These are phyloP conservation scores for Sprattus sprattus DNA, from an alignment of 2,113 vertebrate genomes.

Conservation along the genomic window DNA sequence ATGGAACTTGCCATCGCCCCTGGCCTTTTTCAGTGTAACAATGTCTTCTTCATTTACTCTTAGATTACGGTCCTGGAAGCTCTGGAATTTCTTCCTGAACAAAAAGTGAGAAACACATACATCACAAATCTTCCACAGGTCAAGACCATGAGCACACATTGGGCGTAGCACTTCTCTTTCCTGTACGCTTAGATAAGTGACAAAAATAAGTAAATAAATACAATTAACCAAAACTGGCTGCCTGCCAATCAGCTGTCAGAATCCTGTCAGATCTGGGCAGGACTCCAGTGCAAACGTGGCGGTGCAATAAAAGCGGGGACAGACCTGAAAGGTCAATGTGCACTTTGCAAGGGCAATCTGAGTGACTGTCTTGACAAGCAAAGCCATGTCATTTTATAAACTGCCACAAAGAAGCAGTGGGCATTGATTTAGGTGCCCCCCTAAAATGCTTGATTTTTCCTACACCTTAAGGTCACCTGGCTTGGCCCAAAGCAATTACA, in stretches of 20 bases:
- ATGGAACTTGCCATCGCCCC: slow-evolving; percentile 89
- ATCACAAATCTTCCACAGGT: not conserved
- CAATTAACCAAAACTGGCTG: too few species aligned
- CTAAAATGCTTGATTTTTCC: not conserved
- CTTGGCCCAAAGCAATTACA: not conserved
- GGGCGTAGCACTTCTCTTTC: too few species aligned
- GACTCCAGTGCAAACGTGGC: not conserved
- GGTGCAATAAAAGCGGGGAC: not conserved
- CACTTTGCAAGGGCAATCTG: not conserved
- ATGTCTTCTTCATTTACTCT: slow-evolving; percentile 87
- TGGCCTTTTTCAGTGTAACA: slow-evolving; percentile 82
- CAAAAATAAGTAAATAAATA: too few species aligned
- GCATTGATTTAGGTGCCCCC: not conserved
- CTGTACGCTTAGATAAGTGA: too few species aligned
- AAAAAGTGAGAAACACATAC: not conserved
- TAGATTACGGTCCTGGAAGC: slow-evolving; percentile 93
- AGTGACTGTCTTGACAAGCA: not conserved
- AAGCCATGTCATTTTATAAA: slow-evolving; percentile 1
- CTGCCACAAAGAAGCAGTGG: not conserved
- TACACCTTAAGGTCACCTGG: not conserved
- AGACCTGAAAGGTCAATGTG: not conserved
- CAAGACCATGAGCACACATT: not conserved
- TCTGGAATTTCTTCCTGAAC: slow-evolving; percentile 95
- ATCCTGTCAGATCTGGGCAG: not conserved
- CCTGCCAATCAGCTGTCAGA: not conserved